Evolutionary conservation across 1,140 invertebrate genomes (phyloP), one percentile per base, ranked within the genome.

Genomic region (Hyposmocoma kahamanoa): DNA sequence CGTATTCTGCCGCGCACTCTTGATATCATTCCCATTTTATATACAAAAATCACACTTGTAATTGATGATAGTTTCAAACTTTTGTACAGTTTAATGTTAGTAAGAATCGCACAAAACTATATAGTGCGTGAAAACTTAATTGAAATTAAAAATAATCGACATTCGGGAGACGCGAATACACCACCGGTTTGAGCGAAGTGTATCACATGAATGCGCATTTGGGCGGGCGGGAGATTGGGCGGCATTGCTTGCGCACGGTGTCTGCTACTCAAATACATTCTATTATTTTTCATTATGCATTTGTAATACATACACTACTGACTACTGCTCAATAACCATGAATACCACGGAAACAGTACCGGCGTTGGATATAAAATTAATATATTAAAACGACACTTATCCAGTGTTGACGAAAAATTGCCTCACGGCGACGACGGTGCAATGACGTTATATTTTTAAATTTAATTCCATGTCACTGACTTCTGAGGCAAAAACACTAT

Each of bases 11-110:
- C 89, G 20, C 91, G 84, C 50, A 92, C 90, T 54, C 91, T 77
- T 1, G 90, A 91, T 65, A 91, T 91, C 90, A 92, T 91, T 15
- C 90, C 90, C 90, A 91, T 91, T 47, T 43, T 54, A 28, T n/a
- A 28, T 28, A 28, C 24, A 28, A 28, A 28, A 28, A 28, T 6
- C 5, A 28, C 11, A 28, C 11, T 11, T 28, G 24, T 6, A 11
- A 6, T 6, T 28, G 6, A 28, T 6, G 6, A 28, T 6, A 28
- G 11, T 28, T 28, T 28, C 24, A 6, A 28, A 11, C n/a, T n/a
- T n/a, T n/a, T n/a, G n/a, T n/a, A n/a, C n/a, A n/a, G n/a, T n/a
- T n/a, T n/a, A 17, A 36, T 17, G 8, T 17, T 30, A 17, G 1
- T 36, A 36, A 6, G 2, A 36, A 36, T 13, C 10, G 15, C 32